Conservation (phyloP, 1,140 invertebrate genomes). For the Drosophila lini region DNA sequence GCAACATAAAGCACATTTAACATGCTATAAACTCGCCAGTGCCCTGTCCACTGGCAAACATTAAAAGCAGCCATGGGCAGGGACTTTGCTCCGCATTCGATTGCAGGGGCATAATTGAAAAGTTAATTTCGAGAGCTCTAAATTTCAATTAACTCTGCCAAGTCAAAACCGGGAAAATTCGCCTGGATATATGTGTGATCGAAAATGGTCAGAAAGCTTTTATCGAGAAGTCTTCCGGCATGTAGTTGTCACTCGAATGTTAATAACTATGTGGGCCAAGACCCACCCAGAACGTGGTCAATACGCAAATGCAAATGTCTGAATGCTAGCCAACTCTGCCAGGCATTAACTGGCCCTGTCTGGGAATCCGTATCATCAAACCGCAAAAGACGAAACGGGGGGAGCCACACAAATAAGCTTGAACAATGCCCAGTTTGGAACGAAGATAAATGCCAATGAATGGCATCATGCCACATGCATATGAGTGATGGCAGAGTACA, state of each 20-base stretch:
- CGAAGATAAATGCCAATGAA: slow-evolving; percentile 72
- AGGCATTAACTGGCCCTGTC: slow-evolving; percentile 22
- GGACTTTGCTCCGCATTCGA: slow-evolving; percentile 9
- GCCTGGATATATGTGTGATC: slow-evolving; percentile 6
- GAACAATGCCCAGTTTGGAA: slow-evolving; percentile 40
- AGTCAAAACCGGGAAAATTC: background rate
- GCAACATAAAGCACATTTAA: slow-evolving; percentile 69
- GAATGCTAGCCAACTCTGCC: slow-evolving; percentile 11
- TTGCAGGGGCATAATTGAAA: slow-evolving; percentile 45
- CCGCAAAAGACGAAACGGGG: slow-evolving; percentile 7
- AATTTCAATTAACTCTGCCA: slow-evolving; percentile 47
- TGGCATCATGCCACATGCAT: slow-evolving; percentile 40
- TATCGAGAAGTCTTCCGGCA: background rate
- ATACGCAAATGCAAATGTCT: slow-evolving; percentile 7
- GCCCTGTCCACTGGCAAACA: slow-evolving; percentile 32
- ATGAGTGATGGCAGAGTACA: slow-evolving; percentile 64
- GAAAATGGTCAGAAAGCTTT: background rate
- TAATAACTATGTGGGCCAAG: slow-evolving; percentile 4
- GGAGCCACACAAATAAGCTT: slow-evolving; percentile 20
- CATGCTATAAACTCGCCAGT: slow-evolving; percentile 60
- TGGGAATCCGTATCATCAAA: slow-evolving; percentile 14
- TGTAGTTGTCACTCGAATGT: slow-evolving; percentile 2
- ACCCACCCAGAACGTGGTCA: slow-evolving; percentile 21
- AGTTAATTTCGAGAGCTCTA: slow-evolving; percentile 51
- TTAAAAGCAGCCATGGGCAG: slow-evolving; percentile 44